phyloP scores from a whole-genome alignment of 2,113 vertebrate species.

The Oncorhynchus kisutch region DNA sequence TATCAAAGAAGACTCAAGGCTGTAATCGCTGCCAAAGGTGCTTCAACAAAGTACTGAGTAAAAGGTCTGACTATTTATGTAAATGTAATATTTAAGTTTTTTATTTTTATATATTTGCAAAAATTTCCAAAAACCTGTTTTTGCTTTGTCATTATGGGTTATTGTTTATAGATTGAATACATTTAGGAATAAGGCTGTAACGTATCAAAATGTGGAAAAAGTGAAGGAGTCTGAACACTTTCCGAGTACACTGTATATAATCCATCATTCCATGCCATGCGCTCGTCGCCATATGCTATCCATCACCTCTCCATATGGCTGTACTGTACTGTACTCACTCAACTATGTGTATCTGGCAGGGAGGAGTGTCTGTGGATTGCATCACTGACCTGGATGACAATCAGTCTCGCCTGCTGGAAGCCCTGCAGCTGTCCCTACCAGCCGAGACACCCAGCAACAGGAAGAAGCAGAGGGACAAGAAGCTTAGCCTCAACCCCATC shows the following conservation, averaged over 20 bases:
- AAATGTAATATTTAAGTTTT: no score
- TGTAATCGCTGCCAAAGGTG: no score
- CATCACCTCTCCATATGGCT: background rate
- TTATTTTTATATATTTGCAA: no score
- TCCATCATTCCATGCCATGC: background rate
- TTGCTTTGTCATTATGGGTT: no score
- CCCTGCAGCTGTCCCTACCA: conserved; percentile 94
- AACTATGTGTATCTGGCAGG: conserved; percentile 71
- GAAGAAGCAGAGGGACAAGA: conserved; percentile 89
- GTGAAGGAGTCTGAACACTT: no score
- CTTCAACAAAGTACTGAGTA: no score
- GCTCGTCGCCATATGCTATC: background rate
- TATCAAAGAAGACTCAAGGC: no score
- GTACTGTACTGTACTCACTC: conserved; percentile 73
- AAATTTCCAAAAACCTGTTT: no score
- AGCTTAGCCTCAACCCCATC: conserved; percentile 96
- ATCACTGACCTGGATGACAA: conserved; percentile 97
- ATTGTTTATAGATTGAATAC: no score
- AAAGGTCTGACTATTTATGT: no score
- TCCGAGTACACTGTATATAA: background rate
- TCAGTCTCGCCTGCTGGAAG: conserved; percentile 92
- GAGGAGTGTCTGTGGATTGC: conserved; percentile 97
- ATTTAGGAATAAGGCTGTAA: no score
- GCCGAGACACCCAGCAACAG: conserved; percentile 86
- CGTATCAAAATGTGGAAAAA: no score